Evolutionary conservation across 2,888 invertebrate species (phyloP).

Genomic region (Sclerodermus sp.): DNA sequence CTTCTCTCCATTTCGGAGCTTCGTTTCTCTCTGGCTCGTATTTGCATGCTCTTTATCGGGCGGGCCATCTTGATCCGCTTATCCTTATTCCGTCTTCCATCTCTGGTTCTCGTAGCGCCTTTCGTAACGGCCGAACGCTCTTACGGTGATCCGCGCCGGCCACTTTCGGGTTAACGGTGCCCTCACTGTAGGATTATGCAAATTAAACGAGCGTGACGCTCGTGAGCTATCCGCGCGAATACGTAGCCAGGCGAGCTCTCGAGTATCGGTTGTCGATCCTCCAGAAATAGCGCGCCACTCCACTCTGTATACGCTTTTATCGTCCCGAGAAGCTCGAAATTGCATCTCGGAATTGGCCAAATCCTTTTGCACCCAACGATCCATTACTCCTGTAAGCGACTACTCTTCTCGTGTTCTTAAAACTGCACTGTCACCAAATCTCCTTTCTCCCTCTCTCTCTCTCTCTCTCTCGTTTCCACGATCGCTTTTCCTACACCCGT

Average conservation of each 20-base stretch:
- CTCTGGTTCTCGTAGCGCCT: slow-evolving; percentile 1
- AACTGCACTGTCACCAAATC: not conserved
- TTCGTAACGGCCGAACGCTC: slow-evolving; percentile 42
- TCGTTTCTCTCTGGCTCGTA: too few species aligned
- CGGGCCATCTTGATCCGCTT: slow-evolving; percentile 6
- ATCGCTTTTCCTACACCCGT: too few species aligned
- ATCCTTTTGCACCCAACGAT: too few species aligned
- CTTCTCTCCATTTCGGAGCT: too few species aligned
- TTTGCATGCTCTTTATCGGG: too few species aligned
- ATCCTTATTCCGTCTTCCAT: not conserved
- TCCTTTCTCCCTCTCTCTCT: not conserved
- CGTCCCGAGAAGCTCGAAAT: slow-evolving; percentile 8
- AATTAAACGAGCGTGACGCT: slow-evolving; percentile 49
- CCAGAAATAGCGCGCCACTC: slow-evolving; percentile 3
- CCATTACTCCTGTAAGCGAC: not conserved
- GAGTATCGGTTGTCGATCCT: slow-evolving; percentile 11
- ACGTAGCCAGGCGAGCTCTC: slow-evolving; percentile 8
- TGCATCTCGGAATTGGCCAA: not conserved
- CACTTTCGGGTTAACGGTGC: slow-evolving; percentile 47
- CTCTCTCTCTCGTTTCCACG: not conserved
- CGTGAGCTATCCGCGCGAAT: slow-evolving; percentile 17
- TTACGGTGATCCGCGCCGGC: slow-evolving; percentile 39
- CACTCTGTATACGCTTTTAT: not conserved
- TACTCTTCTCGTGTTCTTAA: not conserved
- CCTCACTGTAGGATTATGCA: slow-evolving; percentile 43